Base-by-base conservation (phyloP, 2,797 vertebrate species). In the Lepilemur septentrionalis region DNA sequence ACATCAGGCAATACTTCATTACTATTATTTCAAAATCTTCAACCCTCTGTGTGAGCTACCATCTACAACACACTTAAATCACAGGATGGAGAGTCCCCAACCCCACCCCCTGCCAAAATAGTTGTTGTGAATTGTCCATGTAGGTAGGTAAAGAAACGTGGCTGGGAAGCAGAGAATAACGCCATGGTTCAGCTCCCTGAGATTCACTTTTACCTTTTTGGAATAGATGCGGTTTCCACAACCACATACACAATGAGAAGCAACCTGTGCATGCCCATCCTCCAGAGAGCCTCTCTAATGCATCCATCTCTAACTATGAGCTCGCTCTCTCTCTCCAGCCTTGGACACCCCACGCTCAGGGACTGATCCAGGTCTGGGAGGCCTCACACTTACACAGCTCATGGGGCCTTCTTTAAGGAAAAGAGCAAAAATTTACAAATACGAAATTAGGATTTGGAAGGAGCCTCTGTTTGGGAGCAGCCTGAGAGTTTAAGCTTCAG, bases 21-120 rank as follows among this genome's bases (percentile, higher is more conserved):
- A 76, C 14, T 14, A 46, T 67, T 28, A 67, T 57, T 55, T 48
- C 63, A 55, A 92, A 95, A 69, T 32, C 84, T 84, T 63, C 55
- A 73, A 25, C 23, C 0, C 5, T 63, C 48, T 78, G 3, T 63
- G 48, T 63, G 1, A 43, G 11, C 23, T 1, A 32, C 0, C 46
- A 5, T 9, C 52, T 55, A 86, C 28, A 41, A 46, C 20, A 63
- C 59, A 35, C 48, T 17, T n/a, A 92, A 94, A 87, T 88, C 67
- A 59, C 17, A 83, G 23, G 70, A 86, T 23, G 43, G 9, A 52
- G 25, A 65, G 35, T 35, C 7, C 18, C 25, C 28, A 65, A 65
- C n/a, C 23, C n/a, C 2, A 25, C 7, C 50, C 61, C 20, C 20
- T 13, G 7, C 3, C 35, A 32, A 76, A 25, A 38, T 8, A 41